Evolutionary conservation across 2,888 invertebrate species (phyloP), one percentile per base, ranked within the genome.

Genomic region (Willowsia nigromaculata): DNA sequence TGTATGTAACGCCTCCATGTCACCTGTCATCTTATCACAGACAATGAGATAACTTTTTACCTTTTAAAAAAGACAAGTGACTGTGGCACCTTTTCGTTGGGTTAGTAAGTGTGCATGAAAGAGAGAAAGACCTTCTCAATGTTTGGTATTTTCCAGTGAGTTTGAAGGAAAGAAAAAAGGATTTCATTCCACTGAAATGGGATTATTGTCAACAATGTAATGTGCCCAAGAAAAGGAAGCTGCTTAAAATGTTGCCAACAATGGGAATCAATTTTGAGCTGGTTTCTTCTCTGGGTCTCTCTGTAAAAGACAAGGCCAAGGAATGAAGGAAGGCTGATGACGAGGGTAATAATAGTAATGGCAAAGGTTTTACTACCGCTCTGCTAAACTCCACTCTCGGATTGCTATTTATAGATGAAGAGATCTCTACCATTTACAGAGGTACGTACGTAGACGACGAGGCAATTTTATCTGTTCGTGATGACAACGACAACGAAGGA

Each of bases 231-330:
- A n/a, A n/a, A n/a, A 40, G 71, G 25, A 76, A 68, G 40, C 68
- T 68, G 68, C 43, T 74, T 5, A 25, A 47, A 74, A 18, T 37
- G 47, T 47, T 7, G 18, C n/a, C 47, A 74, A 74, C 43, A 74
- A 74, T 47, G 43, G 15, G 27, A 74, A 43, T 74, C 47, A 74
- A 74, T 43, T 18, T 74, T 22, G 40, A 40, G 22, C n/a, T 47
- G 22, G 43, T n/a, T 43, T 43, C n/a, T n/a, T n/a, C 30, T 30
- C 11, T 22, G 33, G 80, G 59, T 37, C 40, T 80, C 59, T n/a
- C n/a, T n/a, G n/a, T n/a, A 27, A 80, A 47, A 68, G 68, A 68
- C 80, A 86, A 86, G 86, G 80, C 86, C 86, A 86, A 86, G 80
- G 80, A 78, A 80, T 68, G 43, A 59, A 43, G 27, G 22, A 13